Evolutionary conservation across 2,113 vertebrate genomes (phyloP).

Genomic region (Cephalopholis sonnerati): DNA sequence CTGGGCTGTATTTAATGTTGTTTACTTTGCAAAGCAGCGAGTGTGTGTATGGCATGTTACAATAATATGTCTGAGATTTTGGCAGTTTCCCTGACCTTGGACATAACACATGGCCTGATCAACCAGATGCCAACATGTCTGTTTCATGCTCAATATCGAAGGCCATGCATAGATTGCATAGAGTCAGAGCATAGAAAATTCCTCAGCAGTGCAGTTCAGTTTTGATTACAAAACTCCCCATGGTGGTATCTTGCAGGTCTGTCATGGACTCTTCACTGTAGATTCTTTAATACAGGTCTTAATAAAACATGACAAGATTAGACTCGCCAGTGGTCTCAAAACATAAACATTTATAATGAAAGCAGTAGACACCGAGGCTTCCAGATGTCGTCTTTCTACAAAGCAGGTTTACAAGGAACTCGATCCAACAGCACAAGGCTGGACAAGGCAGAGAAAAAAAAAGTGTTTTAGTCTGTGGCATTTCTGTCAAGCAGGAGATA

Average conservation of each 20-base stretch:
- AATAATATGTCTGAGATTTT: constrained; percentile 46
- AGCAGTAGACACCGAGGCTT: constrained; percentile 81
- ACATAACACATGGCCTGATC: constrained; percentile 40
- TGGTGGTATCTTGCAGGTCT: constrained; percentile 74
- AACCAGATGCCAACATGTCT: constrained; percentile 44
- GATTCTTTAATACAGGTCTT: constrained; percentile 57
- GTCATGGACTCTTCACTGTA: constrained; percentile 34
- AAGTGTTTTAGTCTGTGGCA: constrained; percentile 43
- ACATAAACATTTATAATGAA: constrained; percentile 86
- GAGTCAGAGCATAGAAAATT: constrained; percentile 5
- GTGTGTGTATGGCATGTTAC: constrained; percentile 34
- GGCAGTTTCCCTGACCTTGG: constrained; percentile 54
- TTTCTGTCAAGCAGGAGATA: constrained; percentile 74
- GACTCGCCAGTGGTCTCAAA: constrained; percentile 58
- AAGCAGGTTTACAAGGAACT: constrained; percentile 88
- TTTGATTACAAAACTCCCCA: constrained; percentile 43
- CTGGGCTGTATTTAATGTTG: constrained; percentile 56
- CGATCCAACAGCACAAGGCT: constrained; percentile 87
- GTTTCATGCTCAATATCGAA: constrained; percentile 36
- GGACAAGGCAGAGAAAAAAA: constrained; percentile 60
- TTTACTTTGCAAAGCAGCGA: constrained; percentile 62
- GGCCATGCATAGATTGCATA: constrained; percentile 1
- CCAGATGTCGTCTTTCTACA: constrained; percentile 87
- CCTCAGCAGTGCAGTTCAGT: constrained; percentile 39
- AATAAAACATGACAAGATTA: constrained; percentile 71